These are phyloP conservation scores for Tretioscincus oriximinensis DNA, from an alignment of 2,113 vertebrate genomes.

Conservation along the genomic window DNA sequence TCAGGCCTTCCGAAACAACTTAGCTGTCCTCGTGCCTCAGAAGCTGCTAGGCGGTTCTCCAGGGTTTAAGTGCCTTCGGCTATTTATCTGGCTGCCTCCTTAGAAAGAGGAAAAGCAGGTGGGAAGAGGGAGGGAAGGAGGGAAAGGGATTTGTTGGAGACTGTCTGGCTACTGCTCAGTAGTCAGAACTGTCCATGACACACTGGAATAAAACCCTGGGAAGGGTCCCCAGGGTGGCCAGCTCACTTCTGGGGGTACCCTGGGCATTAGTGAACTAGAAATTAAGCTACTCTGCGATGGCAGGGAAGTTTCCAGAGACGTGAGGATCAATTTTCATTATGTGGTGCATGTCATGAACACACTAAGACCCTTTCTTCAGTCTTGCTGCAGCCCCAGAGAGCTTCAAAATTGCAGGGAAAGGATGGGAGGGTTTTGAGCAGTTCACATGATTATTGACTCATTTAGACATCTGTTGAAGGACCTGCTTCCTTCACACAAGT, in stretches of 20 bases:
- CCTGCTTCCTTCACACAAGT: no score
- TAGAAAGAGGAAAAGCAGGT: not conserved
- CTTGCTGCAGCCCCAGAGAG: not conserved
- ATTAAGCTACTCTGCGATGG: not conserved
- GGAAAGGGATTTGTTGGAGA: not conserved
- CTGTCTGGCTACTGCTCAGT: not conserved
- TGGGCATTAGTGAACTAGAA: not conserved
- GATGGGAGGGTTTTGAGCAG: no score
- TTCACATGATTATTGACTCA: no score
- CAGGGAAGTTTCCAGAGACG: not conserved
- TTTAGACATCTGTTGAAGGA: no score
- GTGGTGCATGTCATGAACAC: not conserved
- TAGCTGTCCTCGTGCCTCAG: not conserved
- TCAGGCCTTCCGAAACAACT: not conserved
- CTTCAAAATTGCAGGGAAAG: no score
- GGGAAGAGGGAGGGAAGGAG: not conserved
- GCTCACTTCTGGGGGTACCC: not conserved
- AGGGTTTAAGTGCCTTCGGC: not conserved
- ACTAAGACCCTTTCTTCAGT: not conserved
- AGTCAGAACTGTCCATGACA: not conserved
- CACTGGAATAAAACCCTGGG: not conserved
- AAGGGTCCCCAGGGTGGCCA: not conserved
- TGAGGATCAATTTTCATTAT: not conserved
- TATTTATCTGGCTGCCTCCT: not conserved
- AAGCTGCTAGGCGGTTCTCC: not conserved